Conservation (phyloP, 1,140 invertebrate species). For the Pachypeltis micranthus region DNA sequence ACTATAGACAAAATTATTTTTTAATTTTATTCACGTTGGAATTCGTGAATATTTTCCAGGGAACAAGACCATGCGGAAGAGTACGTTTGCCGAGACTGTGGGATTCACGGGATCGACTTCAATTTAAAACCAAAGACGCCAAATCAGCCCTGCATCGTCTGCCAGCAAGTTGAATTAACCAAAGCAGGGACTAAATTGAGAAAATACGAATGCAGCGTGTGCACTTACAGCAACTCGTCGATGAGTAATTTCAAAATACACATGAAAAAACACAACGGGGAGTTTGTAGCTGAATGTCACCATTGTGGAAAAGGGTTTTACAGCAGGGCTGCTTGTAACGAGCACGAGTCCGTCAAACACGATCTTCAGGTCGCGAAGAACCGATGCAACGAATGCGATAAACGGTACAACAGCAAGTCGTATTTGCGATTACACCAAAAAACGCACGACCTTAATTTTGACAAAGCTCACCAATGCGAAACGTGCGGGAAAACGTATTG, state of each 20-base stretch:
- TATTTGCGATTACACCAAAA: conserved; percentile 35
- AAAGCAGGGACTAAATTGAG: not conserved
- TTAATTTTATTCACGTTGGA: too few relatives aligned
- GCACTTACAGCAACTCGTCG: conserved; percentile 12
- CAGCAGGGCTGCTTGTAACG: conserved; percentile 11
- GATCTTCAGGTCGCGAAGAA: conserved; percentile 15
- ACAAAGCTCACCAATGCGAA: conserved; percentile 38
- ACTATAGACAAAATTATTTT: too few relatives aligned
- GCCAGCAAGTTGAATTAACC: too few relatives aligned
- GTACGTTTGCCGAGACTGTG: not conserved
- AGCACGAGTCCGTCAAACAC: conserved; percentile 16
- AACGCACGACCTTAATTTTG: conserved; percentile 29
- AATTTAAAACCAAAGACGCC: not conserved
- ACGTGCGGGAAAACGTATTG: conserved; percentile 39
- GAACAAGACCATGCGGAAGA: not conserved
- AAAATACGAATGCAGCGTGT: conserved; percentile 10
- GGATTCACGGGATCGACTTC: not conserved
- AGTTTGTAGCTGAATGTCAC: conserved; percentile 15
- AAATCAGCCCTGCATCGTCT: not conserved
- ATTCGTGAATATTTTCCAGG: too few relatives aligned
- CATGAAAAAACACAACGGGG: conserved; percentile 20
- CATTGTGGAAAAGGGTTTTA: conserved; percentile 22
- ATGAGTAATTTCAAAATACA: conserved; percentile 19
- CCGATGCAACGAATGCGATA: conserved; percentile 58
- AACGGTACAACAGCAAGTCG: conserved; percentile 34